phyloP scores from a whole-genome alignment of 1,140 invertebrate genomes.

The Halesus radiatus region DNA sequence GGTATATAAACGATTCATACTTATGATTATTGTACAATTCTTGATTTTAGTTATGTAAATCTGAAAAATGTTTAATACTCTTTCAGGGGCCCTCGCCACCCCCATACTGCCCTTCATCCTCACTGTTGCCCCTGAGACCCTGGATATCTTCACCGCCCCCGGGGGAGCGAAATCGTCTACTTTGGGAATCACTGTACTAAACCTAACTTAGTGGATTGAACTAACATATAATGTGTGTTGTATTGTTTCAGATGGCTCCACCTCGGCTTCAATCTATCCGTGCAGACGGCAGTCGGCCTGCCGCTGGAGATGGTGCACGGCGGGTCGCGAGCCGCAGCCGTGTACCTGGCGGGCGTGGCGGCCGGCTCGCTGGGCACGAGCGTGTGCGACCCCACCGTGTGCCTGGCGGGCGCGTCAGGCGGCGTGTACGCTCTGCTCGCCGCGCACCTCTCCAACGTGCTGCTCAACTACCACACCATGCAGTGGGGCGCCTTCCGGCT shows the following conservation, averaged over 20 bases:
- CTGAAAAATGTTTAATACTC: too few species aligned
- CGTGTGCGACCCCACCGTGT: constrained; percentile 94
- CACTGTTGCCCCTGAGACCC: too few species aligned
- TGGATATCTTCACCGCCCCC: too few species aligned
- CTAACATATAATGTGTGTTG: background rate
- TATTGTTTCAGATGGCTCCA: constrained; percentile 88
- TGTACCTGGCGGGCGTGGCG: constrained; percentile 94
- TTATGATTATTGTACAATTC: too few species aligned
- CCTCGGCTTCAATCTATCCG: constrained; percentile 93
- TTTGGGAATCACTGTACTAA: too few species aligned
- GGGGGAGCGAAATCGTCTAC: too few species aligned
- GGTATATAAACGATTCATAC: too few species aligned
- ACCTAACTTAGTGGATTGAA: too few species aligned
- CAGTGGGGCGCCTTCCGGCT: constrained; percentile 92
- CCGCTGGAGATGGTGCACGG: constrained; percentile 98
- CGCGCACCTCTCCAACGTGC: constrained; percentile 94
- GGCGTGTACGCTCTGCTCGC: constrained; percentile 95
- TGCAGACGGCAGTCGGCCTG: constrained; percentile 87
- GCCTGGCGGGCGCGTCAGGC: constrained; percentile 93
- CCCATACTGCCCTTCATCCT: too few species aligned
- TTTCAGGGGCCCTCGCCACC: too few species aligned
- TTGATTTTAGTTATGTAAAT: too few species aligned
- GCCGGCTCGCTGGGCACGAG: constrained; percentile 95
- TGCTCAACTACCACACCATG: constrained; percentile 97
- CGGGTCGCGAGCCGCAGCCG: constrained; percentile 86